These are phyloP conservation scores for Melangyna quadrimaculata DNA, from an alignment of 2,888 invertebrate species.

Conservation along the genomic window DNA sequence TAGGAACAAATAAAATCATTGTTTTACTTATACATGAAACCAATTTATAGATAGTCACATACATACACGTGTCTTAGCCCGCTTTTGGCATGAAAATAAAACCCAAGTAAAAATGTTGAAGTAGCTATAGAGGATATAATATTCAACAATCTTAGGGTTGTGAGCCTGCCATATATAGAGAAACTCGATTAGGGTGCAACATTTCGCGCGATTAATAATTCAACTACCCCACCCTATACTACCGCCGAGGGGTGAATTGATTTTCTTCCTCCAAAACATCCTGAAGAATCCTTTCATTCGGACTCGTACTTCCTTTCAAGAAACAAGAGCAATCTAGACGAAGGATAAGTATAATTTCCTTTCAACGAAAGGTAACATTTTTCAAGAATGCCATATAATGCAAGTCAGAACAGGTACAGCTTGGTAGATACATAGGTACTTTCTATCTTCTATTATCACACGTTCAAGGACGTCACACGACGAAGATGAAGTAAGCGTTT, in stretches of 20 bases:
- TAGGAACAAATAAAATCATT: neutral
- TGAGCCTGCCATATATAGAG: neutral
- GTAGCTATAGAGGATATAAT: neutral
- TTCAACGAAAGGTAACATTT: neutral
- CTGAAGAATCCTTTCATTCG: neutral
- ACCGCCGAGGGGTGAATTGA: neutral
- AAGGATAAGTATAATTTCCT: slow-evolving; percentile 13
- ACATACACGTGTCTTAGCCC: neutral
- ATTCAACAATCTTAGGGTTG: neutral
- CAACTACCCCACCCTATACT: neutral
- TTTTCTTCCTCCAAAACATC: neutral
- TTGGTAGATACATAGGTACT: neutral
- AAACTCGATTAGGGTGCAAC: slow-evolving; percentile 8
- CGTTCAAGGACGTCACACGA: slow-evolving; percentile 3
- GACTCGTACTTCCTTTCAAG: neutral
- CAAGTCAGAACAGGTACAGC: neutral
- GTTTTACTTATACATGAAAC: neutral
- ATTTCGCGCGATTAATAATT: slow-evolving; percentile 19
- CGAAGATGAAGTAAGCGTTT: neutral
- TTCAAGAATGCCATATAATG: neutral
- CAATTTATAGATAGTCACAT: neutral
- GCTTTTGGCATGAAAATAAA: neutral
- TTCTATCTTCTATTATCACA: neutral
- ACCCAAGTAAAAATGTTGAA: neutral
- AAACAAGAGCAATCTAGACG: neutral